These are phyloP conservation scores for Corythornis vintsioides DNA, from an alignment of 2,113 vertebrate genomes.

Conservation along the genomic window DNA sequence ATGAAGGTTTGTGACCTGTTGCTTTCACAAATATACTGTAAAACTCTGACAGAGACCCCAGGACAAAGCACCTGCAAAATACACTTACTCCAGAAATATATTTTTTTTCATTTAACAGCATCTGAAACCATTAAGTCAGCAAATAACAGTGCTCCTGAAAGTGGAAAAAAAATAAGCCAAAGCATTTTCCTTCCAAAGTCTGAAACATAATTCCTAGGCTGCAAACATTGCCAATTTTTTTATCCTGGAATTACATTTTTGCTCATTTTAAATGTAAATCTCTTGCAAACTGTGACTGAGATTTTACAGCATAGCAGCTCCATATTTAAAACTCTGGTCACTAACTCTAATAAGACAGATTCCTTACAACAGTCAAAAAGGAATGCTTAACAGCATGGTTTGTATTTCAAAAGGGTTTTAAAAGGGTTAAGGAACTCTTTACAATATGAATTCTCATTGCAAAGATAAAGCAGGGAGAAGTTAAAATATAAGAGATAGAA, in stretches of 20 bases:
- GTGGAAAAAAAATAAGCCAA: constrained; percentile 45
- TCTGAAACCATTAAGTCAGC: constrained; percentile 38
- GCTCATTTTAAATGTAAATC: constrained; percentile 31
- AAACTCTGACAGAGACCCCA: not conserved
- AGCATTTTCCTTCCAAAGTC: constrained; percentile 32
- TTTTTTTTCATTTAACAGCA: constrained; percentile 28
- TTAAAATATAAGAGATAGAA: not conserved
- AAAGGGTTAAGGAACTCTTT: not conserved
- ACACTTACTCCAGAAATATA: constrained; percentile 1
- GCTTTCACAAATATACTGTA: not conserved
- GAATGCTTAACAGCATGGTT: not conserved
- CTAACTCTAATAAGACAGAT: not conserved
- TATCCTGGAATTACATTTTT: not conserved
- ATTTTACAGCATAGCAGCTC: not conserved
- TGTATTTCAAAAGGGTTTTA: not conserved
- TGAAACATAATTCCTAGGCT: constrained; percentile 58
- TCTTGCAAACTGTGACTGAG: not conserved
- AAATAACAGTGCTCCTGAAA: constrained; percentile 43
- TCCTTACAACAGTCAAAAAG: not conserved
- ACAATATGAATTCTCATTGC: not conserved
- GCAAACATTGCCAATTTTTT: not conserved
- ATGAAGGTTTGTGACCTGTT: not conserved
- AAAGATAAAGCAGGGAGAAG: not conserved
- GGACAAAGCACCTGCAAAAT: constrained; percentile 54
- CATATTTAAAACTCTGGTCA: not conserved